These are phyloP conservation scores for Oxygymnocypris stewartii DNA, from an alignment of 2,113 vertebrate species.

Conservation along the genomic window DNA sequence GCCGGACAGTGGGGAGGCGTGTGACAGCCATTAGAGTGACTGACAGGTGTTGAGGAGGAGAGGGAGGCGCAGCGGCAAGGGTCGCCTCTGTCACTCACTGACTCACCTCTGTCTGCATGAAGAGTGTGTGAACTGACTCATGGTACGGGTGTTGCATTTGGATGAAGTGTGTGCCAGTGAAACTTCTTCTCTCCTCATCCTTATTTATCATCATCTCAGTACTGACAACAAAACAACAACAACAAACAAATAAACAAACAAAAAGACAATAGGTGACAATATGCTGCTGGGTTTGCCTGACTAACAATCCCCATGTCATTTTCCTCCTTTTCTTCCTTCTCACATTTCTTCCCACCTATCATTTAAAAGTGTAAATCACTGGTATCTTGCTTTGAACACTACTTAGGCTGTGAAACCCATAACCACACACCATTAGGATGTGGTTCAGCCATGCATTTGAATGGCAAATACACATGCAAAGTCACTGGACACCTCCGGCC, in stretches of 20 bases:
- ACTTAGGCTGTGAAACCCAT: conserved; percentile 28
- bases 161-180: neutral
- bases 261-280: neutral
- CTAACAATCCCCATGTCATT: neutral
- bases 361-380: neutral
- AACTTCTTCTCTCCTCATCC: neutral
- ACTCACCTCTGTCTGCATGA: conserved; percentile 28
- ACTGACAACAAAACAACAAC: neutral
- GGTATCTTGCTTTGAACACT: neutral
- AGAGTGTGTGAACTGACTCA: neutral
- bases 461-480: conserved; percentile 56
- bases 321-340: neutral
- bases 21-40: conserved; percentile 37
- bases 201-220: conserved; percentile 7
- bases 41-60: conserved; percentile 32
- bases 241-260: conserved; percentile 26
- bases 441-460: conserved; percentile 49
- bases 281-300: neutral
- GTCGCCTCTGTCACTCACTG: conserved; percentile 18
- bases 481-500: conserved; percentile 33
- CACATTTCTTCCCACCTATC: neutral
- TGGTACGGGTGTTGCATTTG: neutral
- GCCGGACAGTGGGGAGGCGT: conserved; percentile 11
- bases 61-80: neutral
- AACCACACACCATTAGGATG: conserved; percentile 47